Conservation (phyloP, 2,797 vertebrate genomes). For the Gobionotothen gibberifrons region DNA sequence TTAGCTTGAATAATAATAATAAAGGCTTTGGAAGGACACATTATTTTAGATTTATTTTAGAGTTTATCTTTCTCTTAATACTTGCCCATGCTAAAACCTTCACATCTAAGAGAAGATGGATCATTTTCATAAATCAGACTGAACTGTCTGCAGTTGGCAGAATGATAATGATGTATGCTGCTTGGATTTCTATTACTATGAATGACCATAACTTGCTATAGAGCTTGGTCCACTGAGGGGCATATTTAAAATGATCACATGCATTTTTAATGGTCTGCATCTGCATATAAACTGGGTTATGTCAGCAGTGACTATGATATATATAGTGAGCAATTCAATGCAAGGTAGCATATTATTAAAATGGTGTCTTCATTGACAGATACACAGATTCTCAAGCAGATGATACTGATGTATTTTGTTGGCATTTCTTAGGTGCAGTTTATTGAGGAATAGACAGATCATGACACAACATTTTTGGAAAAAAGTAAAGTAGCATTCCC, state of each 20-base stretch:
- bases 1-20: too few species aligned
- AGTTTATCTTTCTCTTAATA: background rate
- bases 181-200: background rate
- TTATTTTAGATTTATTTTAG: background rate
- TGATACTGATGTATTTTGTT: background rate
- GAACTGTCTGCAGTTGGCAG: conserved; percentile 16
- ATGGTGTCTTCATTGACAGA: background rate
- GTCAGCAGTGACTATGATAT: conserved; percentile 9
- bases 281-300: conserved; percentile 8
- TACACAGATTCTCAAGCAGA: background rate
- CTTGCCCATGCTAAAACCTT: background rate
- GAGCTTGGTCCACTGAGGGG: conserved; percentile 9
- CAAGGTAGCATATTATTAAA: background rate
- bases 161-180: conserved; percentile 23
- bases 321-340: background rate
- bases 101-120: background rate
- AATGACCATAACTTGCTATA: conserved; percentile 2
- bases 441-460: background rate
- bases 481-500: too few species aligned
- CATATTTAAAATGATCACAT: conserved; percentile 27
- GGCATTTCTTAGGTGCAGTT: background rate
- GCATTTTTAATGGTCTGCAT: conserved; percentile 20
- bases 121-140: conserved; percentile 33
- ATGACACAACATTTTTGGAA: background rate
- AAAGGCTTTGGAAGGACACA: background rate